Percentiles rank a stretch among this genome's conserved stretches.
Evolutionary conservation across 1,140 invertebrate genomes (phyloP).

Genomic region (Aleiodes sp.): DNA sequence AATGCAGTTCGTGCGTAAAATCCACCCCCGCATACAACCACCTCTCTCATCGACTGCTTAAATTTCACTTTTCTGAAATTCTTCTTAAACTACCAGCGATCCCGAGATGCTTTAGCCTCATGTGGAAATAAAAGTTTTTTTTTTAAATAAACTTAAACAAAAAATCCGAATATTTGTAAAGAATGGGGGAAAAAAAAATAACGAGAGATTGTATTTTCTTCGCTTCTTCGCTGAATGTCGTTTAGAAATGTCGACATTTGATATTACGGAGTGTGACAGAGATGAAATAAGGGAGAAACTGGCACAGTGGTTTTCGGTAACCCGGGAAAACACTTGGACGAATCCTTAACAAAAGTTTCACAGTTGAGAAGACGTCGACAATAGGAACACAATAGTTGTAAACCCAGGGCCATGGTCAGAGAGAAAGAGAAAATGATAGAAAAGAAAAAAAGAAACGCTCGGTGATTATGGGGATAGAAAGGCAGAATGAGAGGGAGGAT

Average conservation of each 20-base stretch:
- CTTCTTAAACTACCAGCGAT: not conserved
- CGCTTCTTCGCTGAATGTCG: not conserved
- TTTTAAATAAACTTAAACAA: too few relatives aligned
- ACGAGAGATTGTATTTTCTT: not conserved
- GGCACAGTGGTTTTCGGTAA: conserved; percentile 38
- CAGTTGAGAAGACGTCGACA: conserved; percentile 56
- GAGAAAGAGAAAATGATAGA: not conserved
- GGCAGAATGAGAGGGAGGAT: conserved; percentile 22
- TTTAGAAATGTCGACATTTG: not conserved
- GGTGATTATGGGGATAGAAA: conserved; percentile 1
- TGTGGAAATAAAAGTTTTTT: too few relatives aligned
- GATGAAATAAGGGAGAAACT: not conserved
- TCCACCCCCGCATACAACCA: conserved; percentile 32
- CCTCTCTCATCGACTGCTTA: conserved; percentile 43
- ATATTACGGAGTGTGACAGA: not conserved
- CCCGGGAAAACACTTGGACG: conserved; percentile 51
- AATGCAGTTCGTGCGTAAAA: conserved; percentile 56
- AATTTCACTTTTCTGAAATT: conserved; percentile 18
- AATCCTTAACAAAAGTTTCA: conserved; percentile 58
- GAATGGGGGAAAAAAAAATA: not conserved
- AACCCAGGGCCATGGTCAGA: not conserved
- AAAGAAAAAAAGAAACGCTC: not conserved
- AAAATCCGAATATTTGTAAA: too few relatives aligned
- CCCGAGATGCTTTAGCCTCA: too few relatives aligned
- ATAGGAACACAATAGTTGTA: conserved; percentile 54